Evolutionary conservation across 1,140 invertebrate genomes (phyloP), one percentile per base, ranked within the genome.

Genomic region (Hydropsyche tenuis): DNA sequence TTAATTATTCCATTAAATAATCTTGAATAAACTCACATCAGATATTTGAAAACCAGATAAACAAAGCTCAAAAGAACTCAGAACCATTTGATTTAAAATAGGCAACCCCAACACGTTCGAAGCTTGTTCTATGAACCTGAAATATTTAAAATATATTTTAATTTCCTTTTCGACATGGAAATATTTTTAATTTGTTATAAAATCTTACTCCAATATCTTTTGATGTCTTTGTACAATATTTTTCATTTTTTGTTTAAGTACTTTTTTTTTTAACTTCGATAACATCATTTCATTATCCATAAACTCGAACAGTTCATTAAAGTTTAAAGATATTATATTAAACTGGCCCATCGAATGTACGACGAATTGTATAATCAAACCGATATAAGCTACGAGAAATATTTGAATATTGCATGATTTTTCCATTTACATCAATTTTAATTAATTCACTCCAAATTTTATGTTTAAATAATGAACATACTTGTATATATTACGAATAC

Each of bases 31-130:
- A 65, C 4, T 69, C 46, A 75, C 74, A 1, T 72, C 62, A 0
- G 64, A 14, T 14, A 75, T 42, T 75, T 75, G 69, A 72, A 75
- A 75, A 46, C 62, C 69, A 7, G 45, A 22, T 0, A 75, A 6
- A 43, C 74, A 75, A 11, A 75, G n/a, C 18, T 23, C 22, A 1
- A 75, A 0, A 23, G 74, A 71, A 27, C 37, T 68, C 0, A 72
- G 18, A 0, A 75, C 1, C 22, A 62, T 66, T 53, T 75, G 74
- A 27, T 60, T 72, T 0, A 72, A 14, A 18, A 70, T 42, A n/a
- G 74, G 12, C 16, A 63, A n/a, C 30, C 73, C 73, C 27, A 74
- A 64, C 43, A 70, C 16, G 23, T 70, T 20, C n/a, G 2, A 12
- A 6, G 46, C n/a, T 66, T 45, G 22, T 56, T 51, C 60, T 22